Evolutionary conservation across 2,113 vertebrate genomes (phyloP), one percentile per base, ranked within the genome.

Genomic region (Heteronetta atricapilla): DNA sequence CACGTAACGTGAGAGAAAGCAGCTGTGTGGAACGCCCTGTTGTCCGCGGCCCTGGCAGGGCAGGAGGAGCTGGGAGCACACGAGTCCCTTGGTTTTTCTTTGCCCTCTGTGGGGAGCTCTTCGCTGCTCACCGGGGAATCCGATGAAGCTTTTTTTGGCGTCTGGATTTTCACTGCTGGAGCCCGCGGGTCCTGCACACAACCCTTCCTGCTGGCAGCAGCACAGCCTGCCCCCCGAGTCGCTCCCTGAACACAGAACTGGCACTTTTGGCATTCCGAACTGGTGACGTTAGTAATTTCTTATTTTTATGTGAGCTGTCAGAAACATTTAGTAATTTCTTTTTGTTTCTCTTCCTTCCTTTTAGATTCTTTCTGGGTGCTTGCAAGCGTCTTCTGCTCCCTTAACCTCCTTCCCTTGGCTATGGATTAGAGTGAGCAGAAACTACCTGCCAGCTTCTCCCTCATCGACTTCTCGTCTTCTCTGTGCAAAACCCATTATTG

Each of bases 301-400:
- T 95, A 34, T 81, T 90, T 94, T 88, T 73, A 68, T 36, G 67
- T 82, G 3, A 56, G 55, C 38, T n/a, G 42, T 64, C 80, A 94
- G 85, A 85, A 88, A 36, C 74, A 48, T 77, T 66, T 58, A 74
- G 33, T 58, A 17, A 85, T 58, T 62, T 52, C 42, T 56, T 85
- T 69, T 50, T 34, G 63, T 50, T 60, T 50, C 79, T 50, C 70
- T 62, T 56, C n/a, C 72, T 34, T 36, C 53, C 70, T 66, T 29
- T 77, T 72, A 68, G 60, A 62, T 62, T 42, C 74, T 74, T 33
- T 59, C 64, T 81, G 85, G 81, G 50, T 70, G 23, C 55, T 40
- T 31, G 15, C 31, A 91, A 0, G 17, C 52, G 46, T 72, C 63
- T 86, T 66, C 36, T 76, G 76, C 77, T 55, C 79, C 34, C 33